Percentiles rank a stretch among this genome's conserved stretches.
Evolutionary conservation across 2,888 invertebrate species (phyloP).

Genomic region (Macaria notata): DNA sequence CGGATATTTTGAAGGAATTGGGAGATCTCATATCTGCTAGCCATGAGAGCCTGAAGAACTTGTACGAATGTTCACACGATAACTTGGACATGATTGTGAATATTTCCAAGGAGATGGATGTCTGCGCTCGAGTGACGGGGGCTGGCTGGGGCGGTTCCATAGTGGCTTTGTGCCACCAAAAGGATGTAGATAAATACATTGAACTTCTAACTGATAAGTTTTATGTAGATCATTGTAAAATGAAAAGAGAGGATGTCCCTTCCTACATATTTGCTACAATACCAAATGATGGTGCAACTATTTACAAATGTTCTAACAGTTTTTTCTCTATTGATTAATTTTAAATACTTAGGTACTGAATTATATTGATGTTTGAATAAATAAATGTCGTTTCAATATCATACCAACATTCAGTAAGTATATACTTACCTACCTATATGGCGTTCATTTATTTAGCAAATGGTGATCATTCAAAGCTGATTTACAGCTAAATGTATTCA

Average conservation of each 20-base stretch:
- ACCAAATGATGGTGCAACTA: slow-evolving; percentile 85
- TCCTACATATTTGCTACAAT: slow-evolving; percentile 88
- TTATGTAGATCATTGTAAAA: slow-evolving; percentile 82
- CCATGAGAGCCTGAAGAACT: slow-evolving; percentile 90
- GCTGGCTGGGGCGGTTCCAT: slow-evolving; percentile 99
- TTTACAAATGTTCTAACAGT: slow-evolving; percentile 56
- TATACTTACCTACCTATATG: no score
- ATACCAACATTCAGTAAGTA: no score
- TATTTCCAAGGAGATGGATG: slow-evolving; percentile 84
- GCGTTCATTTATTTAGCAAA: no score
- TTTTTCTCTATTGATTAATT: neutral
- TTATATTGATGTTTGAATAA: no score
- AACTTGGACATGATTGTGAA: slow-evolving; percentile 92
- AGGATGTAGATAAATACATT: slow-evolving; percentile 86
- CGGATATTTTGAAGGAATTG: slow-evolving; percentile 78
- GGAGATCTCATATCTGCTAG: slow-evolving; percentile 94
- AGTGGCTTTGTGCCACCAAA: slow-evolving; percentile 90
- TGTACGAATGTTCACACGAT: slow-evolving; percentile 97
- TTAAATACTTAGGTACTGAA: neutral
- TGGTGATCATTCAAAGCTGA: no score
- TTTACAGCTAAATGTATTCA: no score
- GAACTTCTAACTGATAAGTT: slow-evolving; percentile 86
- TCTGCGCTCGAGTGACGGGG: slow-evolving; percentile 97
- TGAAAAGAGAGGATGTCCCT: slow-evolving; percentile 76
- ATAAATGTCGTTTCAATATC: no score